Base-by-base conservation (phyloP, 2,888 invertebrate genomes). In the Eupithecia insigniata region DNA sequence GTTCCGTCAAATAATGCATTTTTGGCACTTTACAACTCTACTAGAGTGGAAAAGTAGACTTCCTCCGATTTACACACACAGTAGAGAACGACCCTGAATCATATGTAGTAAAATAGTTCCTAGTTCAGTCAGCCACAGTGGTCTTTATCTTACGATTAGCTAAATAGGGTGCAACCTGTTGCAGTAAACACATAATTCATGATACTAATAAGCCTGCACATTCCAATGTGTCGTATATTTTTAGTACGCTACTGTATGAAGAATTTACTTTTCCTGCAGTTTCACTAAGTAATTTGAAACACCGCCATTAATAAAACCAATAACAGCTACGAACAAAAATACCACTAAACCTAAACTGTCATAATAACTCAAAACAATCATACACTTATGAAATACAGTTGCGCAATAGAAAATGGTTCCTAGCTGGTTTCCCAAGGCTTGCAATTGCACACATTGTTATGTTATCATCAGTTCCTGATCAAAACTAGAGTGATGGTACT, bases 341-440 rank as follows among this genome's bases (percentile, higher is more conserved):
- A 55, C 55, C 55, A 14, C 1, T 55, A 55, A 26, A 55, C 55
- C 12, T 55, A 51, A 51, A 51, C 22, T 51, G 51, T 55, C 55
- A 55, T 55, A 55, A 55, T 26, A 51, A 51, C 51, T 55, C 22
- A 69, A 70, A 66, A 74, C 70, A 74, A 71, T 71, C 43, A 64
- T 36, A 64, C 68, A 58, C 67, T 74, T 71, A 67, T 71, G 74
- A 74, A 74, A 74, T 69, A 61, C 61, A 58, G 64, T 69, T 71
- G 69, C 26, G 64, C 60, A 74, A 74, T 67, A 67, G 58, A 69
- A 65, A 71, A 46, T 55, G 51, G 69, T 71, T 74, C 71, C 69
- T 71, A 71, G 69, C 62, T 6, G 28, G 66, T 69, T 74, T 74
- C 74, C 71, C 71, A 74, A 71, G 69, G 30, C 58, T 34, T 43